Base-by-base conservation (phyloP, 2,888 invertebrate genomes). In the Sphecodes monilicornis region DNA sequence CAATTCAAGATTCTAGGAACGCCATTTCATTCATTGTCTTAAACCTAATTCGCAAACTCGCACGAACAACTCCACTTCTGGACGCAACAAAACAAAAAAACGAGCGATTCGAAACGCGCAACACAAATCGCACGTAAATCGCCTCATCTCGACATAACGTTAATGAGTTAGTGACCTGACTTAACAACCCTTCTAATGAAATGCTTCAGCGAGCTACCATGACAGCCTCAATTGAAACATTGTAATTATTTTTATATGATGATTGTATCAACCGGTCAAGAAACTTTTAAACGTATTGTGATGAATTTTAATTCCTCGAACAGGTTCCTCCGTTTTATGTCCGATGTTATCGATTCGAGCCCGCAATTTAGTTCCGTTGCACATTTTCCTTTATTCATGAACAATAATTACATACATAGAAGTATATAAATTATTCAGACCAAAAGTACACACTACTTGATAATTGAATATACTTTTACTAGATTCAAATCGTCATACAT, bases 271-370 rank as follows among this genome's bases (percentile, higher is more conserved):
- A 39, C 64, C n/a, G 46, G 43, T 70, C 69, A 57, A 60, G 46
- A 70, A 80, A 70, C 50, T 54, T 43, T 18, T 41, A 36, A 54
- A 66, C 54, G 73, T n/a, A 68, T 68, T 43, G 46, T n/a, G 69
- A 41, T 39, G 46, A 75, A 57, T 75, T 75, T 64, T 75, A 36
- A 80, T 70, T 60, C 26, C 26, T 29, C 69, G n/a, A 46, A 64
- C 69, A 70, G 75, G 69, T 80, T 36, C 50, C 43, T 22, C 32
- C 50, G 16, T 57, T 70, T 36, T 5, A 36, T 46, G 69, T 70
- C 69, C 46, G 69, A 75, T 80, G 36, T 57, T 57, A 70, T 75
- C 57, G 60, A 41, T 29, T 29, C 75, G 26, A 16, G 22, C 16
- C 10, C 4, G 70, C 68, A 26, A 69, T 78, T 70, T 41, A 29